Percentiles rank a stretch among this genome's conserved stretches.
Evolutionary conservation across 2,888 invertebrate genomes (phyloP).

Genomic region (Tenthredo amoena): DNA sequence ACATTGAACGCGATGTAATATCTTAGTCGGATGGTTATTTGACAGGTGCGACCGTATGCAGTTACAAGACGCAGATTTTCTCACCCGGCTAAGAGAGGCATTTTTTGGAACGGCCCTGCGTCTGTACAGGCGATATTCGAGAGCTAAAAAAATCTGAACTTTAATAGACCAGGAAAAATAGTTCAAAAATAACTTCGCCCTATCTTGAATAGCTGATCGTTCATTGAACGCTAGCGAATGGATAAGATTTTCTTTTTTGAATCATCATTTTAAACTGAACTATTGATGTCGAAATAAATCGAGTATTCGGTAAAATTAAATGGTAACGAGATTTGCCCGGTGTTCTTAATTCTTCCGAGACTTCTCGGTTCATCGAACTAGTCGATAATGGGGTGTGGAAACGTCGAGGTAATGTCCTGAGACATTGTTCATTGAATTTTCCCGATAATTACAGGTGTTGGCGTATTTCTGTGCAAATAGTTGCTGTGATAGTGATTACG

Average conservation of each 20-base stretch:
- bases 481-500: not conserved
- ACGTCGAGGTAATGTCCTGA: not conserved
- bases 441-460: not conserved
- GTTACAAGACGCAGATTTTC: not conserved
- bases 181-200: not conserved
- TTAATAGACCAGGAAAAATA: not conserved
- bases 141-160: not conserved
- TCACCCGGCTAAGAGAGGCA: not conserved
- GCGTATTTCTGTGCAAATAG: not conserved
- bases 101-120: not conserved
- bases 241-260: no score
- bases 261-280: not conserved
- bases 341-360: not conserved
- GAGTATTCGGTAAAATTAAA: not conserved
- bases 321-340: not conserved
- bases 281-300: not conserved
- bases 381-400: not conserved
- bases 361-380: not conserved
- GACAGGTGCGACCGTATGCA: no score
- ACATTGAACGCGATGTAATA: not conserved
- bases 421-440: slow-evolving; percentile 11
- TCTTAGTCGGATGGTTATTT: not conserved
- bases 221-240: no score
- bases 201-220: no score
- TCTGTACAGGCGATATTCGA: no score